Evolutionary conservation across 2,113 vertebrate genomes (phyloP).

Genomic region (Psettodes erumei): DNA sequence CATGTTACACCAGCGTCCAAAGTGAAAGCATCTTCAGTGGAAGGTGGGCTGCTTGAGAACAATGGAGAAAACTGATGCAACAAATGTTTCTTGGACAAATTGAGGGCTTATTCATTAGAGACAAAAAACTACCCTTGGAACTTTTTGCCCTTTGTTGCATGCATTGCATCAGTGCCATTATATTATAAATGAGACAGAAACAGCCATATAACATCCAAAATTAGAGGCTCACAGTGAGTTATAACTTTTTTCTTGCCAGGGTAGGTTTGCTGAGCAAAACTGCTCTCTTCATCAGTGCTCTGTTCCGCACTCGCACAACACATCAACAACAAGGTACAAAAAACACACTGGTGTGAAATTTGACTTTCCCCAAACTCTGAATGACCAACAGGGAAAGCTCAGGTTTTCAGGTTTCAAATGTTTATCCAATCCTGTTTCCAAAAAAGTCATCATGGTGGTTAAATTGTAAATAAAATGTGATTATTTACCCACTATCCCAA

Average conservation of each 20-base stretch:
- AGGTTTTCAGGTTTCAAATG: no score
- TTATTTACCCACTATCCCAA: no score
- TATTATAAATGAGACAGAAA: neutral
- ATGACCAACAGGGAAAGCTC: neutral
- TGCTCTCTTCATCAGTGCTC: no score
- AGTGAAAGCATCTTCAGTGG: neutral
- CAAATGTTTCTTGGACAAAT: neutral
- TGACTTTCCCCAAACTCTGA: neutral
- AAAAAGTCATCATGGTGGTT: no score
- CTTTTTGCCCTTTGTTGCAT: neutral
- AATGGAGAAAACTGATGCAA: neutral
- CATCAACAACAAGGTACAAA: neutral
- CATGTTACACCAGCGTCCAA: neutral
- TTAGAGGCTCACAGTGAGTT: no score
- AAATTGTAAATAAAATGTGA: no score
- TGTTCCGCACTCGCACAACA: no score
- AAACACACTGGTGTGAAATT: neutral
- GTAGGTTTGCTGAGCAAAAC: no score
- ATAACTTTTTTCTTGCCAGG: no score
- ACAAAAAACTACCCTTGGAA: no score
- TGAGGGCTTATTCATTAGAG: no score
- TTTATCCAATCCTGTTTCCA: no score
- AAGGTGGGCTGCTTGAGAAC: neutral
- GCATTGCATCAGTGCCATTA: neutral
- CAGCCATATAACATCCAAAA: neutral